Evolutionary conservation across 2,888 invertebrate genomes (phyloP), one percentile per base, ranked within the genome.

Genomic region (Tenodera sinensis): DNA sequence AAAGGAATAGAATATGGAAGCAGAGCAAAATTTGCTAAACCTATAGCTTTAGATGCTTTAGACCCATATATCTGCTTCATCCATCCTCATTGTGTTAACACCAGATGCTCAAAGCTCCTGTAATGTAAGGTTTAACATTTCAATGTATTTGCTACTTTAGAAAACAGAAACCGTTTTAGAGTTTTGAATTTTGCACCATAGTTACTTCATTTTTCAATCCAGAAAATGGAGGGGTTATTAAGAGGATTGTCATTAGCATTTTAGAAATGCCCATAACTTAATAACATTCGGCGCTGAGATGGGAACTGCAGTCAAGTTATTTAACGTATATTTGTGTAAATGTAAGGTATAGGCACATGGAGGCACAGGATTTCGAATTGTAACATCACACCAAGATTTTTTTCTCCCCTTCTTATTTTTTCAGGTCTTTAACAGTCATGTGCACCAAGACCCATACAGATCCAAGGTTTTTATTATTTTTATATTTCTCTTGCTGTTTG

Each of bases 401-500:
- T 71, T 71, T 71, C 54, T 71, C 54, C 20, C 83, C 84, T 88
- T 90, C 88, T 90, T 90, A 89, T 84, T 90, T 90, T 96, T 97
- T 94, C 96, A 98, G 97, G 97, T 97, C 94, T 97, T 97, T 96
- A 98, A 98, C 96, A 98, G 97, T 96, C 98, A 98, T 96, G 97
- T 97, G 95, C 96, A 97, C 95, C 97, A 96, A 96, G 97, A 97
- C 95, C 96, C 97, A 94, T 97, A 97, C 96, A 96, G 97, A 96
- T 96, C 97, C 95, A 97, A 97, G 96, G 97, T 97, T 96, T 95
- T 95, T 96, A 95, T 95, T 95, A 28, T 85, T 88, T 88, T 83
- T 54, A 83, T 89, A 84, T 89, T 71, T 84, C 71, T 89, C 85
- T 90, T 85, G 89, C 89, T 89, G 88, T 90, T 83, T 89, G 89